Conservation (phyloP, 1,140 invertebrate species). For the Leptinotarsa lineolata region DNA sequence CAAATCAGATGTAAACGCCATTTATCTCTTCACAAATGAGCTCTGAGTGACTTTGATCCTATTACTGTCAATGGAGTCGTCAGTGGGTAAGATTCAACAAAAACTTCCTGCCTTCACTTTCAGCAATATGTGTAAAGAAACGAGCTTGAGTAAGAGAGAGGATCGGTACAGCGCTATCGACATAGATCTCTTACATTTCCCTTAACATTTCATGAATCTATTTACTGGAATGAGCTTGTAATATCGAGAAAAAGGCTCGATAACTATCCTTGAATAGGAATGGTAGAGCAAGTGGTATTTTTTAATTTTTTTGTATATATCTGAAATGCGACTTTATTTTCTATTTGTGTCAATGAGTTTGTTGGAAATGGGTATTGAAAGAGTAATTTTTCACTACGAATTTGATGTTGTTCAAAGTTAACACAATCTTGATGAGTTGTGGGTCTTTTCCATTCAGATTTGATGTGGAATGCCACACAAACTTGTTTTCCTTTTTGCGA, state of each 20-base stretch:
- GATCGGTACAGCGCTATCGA: conserved; percentile 9
- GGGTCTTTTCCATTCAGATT: too few relatives aligned
- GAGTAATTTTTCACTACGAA: too few relatives aligned
- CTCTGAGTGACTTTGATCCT: conserved; percentile 15
- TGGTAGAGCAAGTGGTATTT: too few relatives aligned
- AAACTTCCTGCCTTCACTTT: conserved; percentile 21
- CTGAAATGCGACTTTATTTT: too few relatives aligned
- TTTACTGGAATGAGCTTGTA: conserved; percentile 6
- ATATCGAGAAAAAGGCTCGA: conserved; percentile 11
- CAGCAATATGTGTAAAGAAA: not conserved
- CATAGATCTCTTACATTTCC: conserved; percentile 1
- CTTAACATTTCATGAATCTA: conserved; percentile 21
- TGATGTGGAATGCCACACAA: too few relatives aligned
- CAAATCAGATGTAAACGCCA: not conserved
- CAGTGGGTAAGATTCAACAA: not conserved
- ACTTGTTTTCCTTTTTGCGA: too few relatives aligned
- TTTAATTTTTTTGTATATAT: too few relatives aligned
- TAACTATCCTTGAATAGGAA: not conserved
- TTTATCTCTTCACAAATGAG: not conserved
- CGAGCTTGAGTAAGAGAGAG: conserved; percentile 15
- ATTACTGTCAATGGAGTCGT: conserved; percentile 17
- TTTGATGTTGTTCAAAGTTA: too few relatives aligned
- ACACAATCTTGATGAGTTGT: too few relatives aligned
- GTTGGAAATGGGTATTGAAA: too few relatives aligned
- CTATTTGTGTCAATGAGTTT: too few relatives aligned